phyloP scores from a whole-genome alignment of 92 coral and sea anemone species.

The Epizoanthus rinbou region DNA sequence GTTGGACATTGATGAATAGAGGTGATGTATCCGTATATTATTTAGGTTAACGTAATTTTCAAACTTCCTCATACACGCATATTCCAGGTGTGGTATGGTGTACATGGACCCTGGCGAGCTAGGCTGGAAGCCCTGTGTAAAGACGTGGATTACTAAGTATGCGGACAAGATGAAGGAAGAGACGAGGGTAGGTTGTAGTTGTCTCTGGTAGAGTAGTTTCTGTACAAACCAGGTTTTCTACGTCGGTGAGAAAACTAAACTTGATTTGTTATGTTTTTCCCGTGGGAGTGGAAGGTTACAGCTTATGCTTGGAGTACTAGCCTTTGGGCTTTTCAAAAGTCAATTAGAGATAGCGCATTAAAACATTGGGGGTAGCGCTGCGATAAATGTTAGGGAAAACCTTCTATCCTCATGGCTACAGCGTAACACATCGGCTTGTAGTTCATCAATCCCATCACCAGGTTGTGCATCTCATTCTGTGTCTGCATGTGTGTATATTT shows the following conservation, averaged over 20 bases:
- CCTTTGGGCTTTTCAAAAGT: too few species aligned
- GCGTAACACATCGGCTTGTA: neutral
- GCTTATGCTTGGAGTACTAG: too few species aligned
- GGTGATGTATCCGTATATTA: too few species aligned
- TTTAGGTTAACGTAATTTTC: neutral
- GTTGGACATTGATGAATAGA: too few species aligned
- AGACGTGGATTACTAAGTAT: conserved; percentile 86
- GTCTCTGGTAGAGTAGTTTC: neutral
- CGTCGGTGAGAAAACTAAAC: too few species aligned
- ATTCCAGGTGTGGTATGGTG: conserved; percentile 95
- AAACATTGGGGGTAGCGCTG: too few species aligned
- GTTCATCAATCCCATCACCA: neutral
- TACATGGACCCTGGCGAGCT: conserved; percentile 96
- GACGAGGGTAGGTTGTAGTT: conserved; percentile 65
- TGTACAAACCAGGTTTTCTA: too few species aligned
- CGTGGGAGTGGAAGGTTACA: too few species aligned
- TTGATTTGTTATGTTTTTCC: neutral
- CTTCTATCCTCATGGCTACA: too few species aligned
- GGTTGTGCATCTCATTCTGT: too few species aligned
- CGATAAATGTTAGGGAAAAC: neutral
- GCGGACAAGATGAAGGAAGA: conserved; percentile 90
- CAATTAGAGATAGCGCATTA: too few species aligned
- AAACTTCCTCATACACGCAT: neutral
- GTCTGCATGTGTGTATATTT: too few species aligned
- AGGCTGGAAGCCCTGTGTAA: conserved; percentile 96